A percentile compares a stretch with the other conserved stretches of the same genome.
Conservation (phyloP, 2,113 vertebrate species). For the Microtus richardsoni region DNA sequence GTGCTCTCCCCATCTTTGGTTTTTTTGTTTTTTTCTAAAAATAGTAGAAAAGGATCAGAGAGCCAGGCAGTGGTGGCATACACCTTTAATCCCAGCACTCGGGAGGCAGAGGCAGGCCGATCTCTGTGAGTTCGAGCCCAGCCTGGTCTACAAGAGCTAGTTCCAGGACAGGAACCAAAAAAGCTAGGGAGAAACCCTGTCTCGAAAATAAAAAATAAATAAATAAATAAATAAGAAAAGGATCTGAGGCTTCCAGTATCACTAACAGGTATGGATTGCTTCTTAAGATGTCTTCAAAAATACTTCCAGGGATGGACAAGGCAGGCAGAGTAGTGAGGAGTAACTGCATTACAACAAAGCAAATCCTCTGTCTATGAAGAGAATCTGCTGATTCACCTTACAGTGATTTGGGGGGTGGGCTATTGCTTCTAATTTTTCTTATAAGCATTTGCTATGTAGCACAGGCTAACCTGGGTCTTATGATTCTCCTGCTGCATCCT, state of each 20-base stretch:
- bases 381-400: not conserved
- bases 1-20: not conserved
- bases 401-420: no score
- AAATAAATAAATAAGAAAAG: no score
- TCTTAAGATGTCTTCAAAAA: not conserved
- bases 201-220: no score
- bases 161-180: no score
- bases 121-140: no score
- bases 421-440: not conserved
- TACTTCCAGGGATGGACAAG: not conserved
- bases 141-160: no score
- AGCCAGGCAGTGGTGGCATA: no score
- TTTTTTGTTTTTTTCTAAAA: not conserved
- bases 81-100: no score
- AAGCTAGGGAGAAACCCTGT: no score
- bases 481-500: not conserved
- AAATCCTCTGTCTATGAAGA: not conserved
- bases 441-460: not conserved
- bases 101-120: no score
- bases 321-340: not conserved
- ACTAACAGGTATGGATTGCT: not conserved
- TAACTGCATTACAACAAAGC: not conserved
- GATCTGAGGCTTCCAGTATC: not conserved
- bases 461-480: not conserved
- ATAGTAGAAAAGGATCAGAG: not conserved